Percentiles rank a stretch among this genome's conserved stretches.
These are phyloP conservation scores for Hydropotes inermis DNA, from an alignment of 2,113 vertebrate genomes.

Conservation along the genomic window DNA sequence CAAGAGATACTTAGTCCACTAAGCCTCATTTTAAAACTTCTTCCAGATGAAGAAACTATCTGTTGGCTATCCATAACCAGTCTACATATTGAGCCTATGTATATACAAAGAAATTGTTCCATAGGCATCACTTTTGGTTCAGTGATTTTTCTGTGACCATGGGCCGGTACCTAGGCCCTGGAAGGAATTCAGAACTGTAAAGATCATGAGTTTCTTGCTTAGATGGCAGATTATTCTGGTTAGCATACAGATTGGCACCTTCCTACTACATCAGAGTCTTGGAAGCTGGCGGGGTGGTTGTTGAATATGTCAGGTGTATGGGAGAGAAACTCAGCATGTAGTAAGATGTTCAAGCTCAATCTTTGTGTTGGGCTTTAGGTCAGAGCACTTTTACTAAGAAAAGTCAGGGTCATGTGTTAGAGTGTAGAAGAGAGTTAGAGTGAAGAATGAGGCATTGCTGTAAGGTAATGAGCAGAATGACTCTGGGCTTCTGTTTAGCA, in stretches of 20 bases:
- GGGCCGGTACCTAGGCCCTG: neutral
- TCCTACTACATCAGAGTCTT: neutral
- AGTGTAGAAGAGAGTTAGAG: neutral
- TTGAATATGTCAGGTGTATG: neutral
- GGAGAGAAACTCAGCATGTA: neutral
- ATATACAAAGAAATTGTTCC: neutral
- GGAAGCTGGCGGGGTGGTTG: neutral
- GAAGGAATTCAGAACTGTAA: neutral
- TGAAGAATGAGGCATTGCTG: neutral
- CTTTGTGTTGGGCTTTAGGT: neutral
- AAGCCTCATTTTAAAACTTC: constrained; percentile 40
- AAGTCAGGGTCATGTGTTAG: neutral
- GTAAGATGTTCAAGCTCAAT: neutral
- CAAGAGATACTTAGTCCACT: constrained; percentile 71
- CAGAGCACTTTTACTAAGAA: neutral
- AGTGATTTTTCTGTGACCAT: neutral
- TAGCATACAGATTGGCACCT: neutral
- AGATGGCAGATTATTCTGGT: neutral
- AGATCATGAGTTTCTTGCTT: neutral
- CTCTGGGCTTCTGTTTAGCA: neutral
- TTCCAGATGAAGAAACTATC: constrained; percentile 36
- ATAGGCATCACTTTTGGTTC: neutral
- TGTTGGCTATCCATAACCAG: neutral
- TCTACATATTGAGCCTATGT: neutral
- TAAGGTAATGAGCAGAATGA: neutral